A percentile compares a stretch with the other conserved stretches of the same genome.
Conservation (phyloP, 2,797 vertebrate species). For the Nothura maculosa region DNA sequence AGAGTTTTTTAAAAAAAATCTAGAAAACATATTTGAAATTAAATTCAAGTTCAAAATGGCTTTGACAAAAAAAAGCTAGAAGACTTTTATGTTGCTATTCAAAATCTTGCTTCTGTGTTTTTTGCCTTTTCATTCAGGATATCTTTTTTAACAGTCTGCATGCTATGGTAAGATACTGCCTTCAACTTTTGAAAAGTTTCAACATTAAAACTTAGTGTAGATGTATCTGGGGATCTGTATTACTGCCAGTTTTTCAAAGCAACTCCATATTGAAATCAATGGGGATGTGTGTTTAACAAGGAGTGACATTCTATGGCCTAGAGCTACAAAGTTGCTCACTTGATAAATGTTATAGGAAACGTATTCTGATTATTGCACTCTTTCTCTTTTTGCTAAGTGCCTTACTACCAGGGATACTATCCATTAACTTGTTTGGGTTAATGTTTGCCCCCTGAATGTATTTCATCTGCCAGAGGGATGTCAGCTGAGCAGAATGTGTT, state of each 20-base stretch:
- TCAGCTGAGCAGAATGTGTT: neutral
- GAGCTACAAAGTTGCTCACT: neutral
- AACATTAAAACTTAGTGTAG: neutral
- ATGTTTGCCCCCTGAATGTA: neutral
- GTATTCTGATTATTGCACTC: neutral
- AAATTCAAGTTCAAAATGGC: no score
- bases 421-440: neutral
- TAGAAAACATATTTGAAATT: neutral
- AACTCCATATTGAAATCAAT: neutral
- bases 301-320: neutral
- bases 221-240: neutral
- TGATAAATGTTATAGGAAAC: constrained; percentile 22
- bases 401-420: neutral
- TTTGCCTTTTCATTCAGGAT: neutral
- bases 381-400: neutral
- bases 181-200: neutral
- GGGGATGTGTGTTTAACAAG: constrained; percentile 20
- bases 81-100: neutral
- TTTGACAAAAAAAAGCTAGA: neutral
- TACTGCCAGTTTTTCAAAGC: neutral
- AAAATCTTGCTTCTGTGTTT: neutral
- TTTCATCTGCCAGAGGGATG: neutral
- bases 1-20: neutral
- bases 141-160: neutral
- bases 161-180: neutral